Base-by-base conservation (phyloP, 2,113 vertebrate genomes). In the Australoheros scitulus region DNA sequence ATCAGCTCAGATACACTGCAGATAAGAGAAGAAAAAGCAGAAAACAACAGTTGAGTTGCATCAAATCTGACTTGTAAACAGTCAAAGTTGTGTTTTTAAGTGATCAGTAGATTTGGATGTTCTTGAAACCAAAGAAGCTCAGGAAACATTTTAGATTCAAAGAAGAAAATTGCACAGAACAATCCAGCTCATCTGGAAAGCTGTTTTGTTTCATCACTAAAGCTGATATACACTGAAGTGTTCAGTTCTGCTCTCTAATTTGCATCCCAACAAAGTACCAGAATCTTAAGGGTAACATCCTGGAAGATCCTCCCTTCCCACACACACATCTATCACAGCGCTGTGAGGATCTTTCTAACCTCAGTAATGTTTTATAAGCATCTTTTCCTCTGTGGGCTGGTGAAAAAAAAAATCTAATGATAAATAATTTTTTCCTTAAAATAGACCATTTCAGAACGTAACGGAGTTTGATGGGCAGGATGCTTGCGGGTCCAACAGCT, bases 391-490 rank as follows among this genome's bases (percentile, higher is more conserved):
- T 8, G 18, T 43, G 11, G 22, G 32, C n/a, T 50, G 60, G 11
- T 20, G 2, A 15, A 41, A 56, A 41, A 81, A 29, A 81, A 82
- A 13, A 32, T 43, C 11, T 43, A 13, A 11, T 17, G 0, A 32
- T 70, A 32, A 32, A 70, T 70, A 2, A 14, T 59, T 47, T 52
- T 59, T 65, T 0, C 3, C 13, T 64, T 22, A 56, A 32, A 43
- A 14, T n/a, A 99, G 98, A 29, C 98, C 97, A 0, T 97, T 97
- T 76, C 96, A 95, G 85, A 99, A 99, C 0, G 98, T 99, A 94
- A 99, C 98, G 0, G 98, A 99, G 94, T 99, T 99, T 4, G 98
- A 99, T 0, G 98, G 98, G 17, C 98, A 99, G 90, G 98, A 99
- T 0, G 98, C 98, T 0, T 99, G 98, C 1, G 98, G 98, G 50